Conservation (phyloP, 35 echinoderm and acorn worm genomes). For the Chiridota heheva region DNA sequence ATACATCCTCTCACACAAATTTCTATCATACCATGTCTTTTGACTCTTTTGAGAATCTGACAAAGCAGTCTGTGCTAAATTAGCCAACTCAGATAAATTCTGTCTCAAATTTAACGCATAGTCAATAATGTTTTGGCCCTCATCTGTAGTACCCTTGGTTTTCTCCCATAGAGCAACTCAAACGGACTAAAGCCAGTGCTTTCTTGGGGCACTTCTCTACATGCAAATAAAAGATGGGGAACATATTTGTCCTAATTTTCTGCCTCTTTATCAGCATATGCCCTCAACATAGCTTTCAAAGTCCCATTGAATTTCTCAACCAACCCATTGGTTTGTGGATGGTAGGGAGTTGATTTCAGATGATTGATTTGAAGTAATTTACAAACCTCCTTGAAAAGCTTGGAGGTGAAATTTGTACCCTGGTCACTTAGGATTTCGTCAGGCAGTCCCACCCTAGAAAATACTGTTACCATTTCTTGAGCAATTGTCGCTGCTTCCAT, state of each 20-base stretch:
- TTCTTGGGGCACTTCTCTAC: constrained; percentile 17
- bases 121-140: constrained; percentile 5
- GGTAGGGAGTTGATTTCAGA: constrained; percentile 17
- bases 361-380: not conserved
- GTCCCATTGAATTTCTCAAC: constrained; percentile 31
- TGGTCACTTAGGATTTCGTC: constrained; percentile 15
- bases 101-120: constrained; percentile 32
- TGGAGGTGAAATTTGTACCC: constrained; percentile 17
- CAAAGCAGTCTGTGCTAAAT: not conserved
- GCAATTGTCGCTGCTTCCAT: constrained; percentile 1
- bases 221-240: constrained; percentile 28
- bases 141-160: not conserved
- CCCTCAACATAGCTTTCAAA: constrained; percentile 16
- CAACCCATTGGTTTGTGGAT: constrained; percentile 19
- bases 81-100: not conserved
- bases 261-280: constrained; percentile 17
- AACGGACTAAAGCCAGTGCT: constrained; percentile 17
- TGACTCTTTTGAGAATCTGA: not conserved
- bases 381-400: constrained; percentile 4
- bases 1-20: not conserved
- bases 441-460: constrained; percentile 5
- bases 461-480: constrained; percentile 7
- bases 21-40: constrained; percentile 47
- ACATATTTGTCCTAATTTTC: constrained; percentile 29
- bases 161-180: constrained; percentile 33